Conservation (phyloP, 2,888 invertebrate genomes). For the Seira ritae region DNA sequence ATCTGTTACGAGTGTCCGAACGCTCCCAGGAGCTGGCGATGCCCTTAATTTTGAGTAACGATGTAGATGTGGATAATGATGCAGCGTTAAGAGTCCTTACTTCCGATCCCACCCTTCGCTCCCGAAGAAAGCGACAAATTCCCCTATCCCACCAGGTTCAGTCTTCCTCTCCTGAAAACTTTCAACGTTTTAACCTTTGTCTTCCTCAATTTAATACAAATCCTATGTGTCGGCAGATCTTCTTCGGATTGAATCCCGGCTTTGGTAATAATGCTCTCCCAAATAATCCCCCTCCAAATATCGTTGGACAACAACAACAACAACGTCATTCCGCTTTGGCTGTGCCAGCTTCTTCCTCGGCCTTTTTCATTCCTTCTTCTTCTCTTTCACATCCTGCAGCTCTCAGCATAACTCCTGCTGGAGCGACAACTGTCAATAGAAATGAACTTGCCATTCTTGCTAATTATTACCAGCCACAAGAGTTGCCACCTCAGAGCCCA, state of each 20-base stretch:
- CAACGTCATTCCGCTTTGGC: constrained; percentile 32
- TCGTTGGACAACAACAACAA: no score
- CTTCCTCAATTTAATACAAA: constrained; percentile 46
- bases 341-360: constrained; percentile 31
- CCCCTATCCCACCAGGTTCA: constrained; percentile 16
- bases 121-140: constrained; percentile 32
- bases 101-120: constrained; percentile 44
- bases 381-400: constrained; percentile 30
- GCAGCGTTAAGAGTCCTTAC: not conserved
- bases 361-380: constrained; percentile 36
- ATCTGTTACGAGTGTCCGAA: constrained; percentile 42
- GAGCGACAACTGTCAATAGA: not conserved
- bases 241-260: constrained; percentile 28
- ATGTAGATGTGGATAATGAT: constrained; percentile 16
- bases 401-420: no score
- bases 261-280: constrained; percentile 3
- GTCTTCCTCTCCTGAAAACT: constrained; percentile 12
- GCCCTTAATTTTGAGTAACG: constrained; percentile 39
- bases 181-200: constrained; percentile 50
- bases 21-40: constrained; percentile 45
- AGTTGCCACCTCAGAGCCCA: constrained; percentile 18
- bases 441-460: constrained; percentile 50
- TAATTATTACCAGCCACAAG: constrained; percentile 52
- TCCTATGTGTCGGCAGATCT: constrained; percentile 48
- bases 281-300: no score